phyloP scores from a whole-genome alignment of 1,140 invertebrate genomes.

The Globodera rostochiensis region DNA sequence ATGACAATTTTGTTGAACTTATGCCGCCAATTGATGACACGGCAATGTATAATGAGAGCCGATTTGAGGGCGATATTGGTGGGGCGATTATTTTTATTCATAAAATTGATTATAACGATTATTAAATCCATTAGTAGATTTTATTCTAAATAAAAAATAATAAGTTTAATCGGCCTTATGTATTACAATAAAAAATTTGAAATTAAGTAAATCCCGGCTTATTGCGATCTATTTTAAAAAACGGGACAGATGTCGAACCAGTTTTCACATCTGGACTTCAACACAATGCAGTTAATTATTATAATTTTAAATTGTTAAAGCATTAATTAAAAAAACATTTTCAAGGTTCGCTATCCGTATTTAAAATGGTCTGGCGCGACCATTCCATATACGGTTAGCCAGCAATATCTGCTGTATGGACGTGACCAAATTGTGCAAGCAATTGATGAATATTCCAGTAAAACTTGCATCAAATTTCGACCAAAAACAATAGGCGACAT shows the following conservation, averaged over 20 bases:
- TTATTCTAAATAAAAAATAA: background rate
- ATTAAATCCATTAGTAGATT: no score
- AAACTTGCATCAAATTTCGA: conserved; percentile 61
- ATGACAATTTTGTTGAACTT: conserved; percentile 6
- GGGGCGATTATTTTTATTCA: background rate
- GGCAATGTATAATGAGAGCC: conserved; percentile 58
- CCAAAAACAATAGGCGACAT: conserved; percentile 55
- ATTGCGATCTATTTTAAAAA: conserved; percentile 42
- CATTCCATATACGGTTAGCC: conserved; percentile 42
- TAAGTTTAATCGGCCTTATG: conserved; percentile 7
- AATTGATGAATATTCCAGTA: conserved; percentile 57
- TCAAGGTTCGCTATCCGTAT: conserved; percentile 51
- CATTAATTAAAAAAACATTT: conserved; percentile 45
- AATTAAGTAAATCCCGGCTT: conserved; percentile 57
- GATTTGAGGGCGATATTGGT: conserved; percentile 65
- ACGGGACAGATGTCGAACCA: conserved; percentile 52
- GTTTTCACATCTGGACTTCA: conserved; percentile 29
- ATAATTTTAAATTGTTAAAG: conserved; percentile 12
- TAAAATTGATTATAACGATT: no score
- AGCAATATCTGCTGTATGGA: conserved; percentile 41
- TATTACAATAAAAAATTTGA: conserved; percentile 12
- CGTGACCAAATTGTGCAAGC: conserved; percentile 61
- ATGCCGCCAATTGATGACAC: conserved; percentile 53
- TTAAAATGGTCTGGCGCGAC: conserved; percentile 20
- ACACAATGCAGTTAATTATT: conserved; percentile 45